Percentiles rank a stretch among this genome's conserved stretches.
Evolutionary conservation across 2,888 invertebrate genomes (phyloP).

Genomic region (Antheraea yamamai): DNA sequence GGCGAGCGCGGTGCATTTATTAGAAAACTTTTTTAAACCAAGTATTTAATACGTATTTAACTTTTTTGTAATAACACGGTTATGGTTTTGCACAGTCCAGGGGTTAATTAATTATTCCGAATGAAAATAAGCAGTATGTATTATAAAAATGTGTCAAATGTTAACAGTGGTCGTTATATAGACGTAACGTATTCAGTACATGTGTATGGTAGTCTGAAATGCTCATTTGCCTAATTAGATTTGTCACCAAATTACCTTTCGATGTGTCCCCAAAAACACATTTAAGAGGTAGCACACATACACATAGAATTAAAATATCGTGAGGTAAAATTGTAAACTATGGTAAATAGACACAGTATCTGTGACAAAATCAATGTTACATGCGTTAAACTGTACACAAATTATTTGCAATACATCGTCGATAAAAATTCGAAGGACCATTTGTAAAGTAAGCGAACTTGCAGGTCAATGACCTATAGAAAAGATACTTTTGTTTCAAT

Average conservation of each 20-base stretch:
- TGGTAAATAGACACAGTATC: not conserved
- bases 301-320: not conserved
- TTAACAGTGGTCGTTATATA: too few relatives aligned
- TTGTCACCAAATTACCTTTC: not conserved
- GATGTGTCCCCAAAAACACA: not conserved
- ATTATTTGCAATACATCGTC: not conserved
- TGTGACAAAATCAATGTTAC: not conserved
- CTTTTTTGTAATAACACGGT: too few relatives aligned
- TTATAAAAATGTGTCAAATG: too few relatives aligned
- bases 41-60: too few relatives aligned
- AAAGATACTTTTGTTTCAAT: not conserved
- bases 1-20: too few relatives aligned
- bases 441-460: not conserved
- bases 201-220: not conserved
- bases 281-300: not conserved
- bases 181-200: too few relatives aligned
- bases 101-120: too few relatives aligned
- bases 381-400: not conserved
- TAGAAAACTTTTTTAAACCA: too few relatives aligned
- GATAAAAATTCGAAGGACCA: not conserved
- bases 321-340: not conserved
- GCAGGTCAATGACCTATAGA: not conserved
- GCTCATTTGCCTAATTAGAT: not conserved
- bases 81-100: too few relatives aligned
- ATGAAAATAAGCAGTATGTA: too few relatives aligned